Percentiles rank a stretch among this genome's conserved stretches.
phyloP scores from a whole-genome alignment of 2,888 invertebrate species.

The Hanleya hanleyi region DNA sequence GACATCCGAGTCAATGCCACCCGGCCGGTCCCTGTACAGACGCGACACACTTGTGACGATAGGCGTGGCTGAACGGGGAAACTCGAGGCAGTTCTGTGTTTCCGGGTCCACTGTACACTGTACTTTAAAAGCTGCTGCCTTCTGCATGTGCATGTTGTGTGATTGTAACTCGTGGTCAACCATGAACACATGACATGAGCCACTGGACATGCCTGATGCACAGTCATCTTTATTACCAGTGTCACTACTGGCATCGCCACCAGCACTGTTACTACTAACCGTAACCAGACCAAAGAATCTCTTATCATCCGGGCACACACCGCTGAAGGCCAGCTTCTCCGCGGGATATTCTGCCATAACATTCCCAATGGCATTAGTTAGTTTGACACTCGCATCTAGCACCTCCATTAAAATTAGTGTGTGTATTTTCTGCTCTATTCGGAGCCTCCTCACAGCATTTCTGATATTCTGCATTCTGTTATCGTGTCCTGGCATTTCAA shows the following conservation, averaged over 20 bases:
- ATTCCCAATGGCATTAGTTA: conserved; percentile 84
- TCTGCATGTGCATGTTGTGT: conserved; percentile 85
- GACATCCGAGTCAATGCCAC: conserved; percentile 60
- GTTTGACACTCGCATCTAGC: conserved; percentile 83
- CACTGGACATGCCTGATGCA: conserved; percentile 74
- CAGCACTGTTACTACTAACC: no score
- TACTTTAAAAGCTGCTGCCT: conserved; percentile 88
- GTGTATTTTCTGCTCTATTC: conserved; percentile 87
- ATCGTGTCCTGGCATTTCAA: conserved; percentile 86
- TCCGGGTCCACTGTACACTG: conserved; percentile 78
- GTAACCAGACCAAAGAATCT: conserved; percentile 95
- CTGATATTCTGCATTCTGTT: conserved; percentile 81
- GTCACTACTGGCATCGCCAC: no score
- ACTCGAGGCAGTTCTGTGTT: conserved; percentile 84
- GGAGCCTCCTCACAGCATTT: conserved; percentile 89
- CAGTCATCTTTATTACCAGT: conserved; percentile 53
- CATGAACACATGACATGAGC: conserved; percentile 96
- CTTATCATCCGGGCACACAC: conserved; percentile 91
- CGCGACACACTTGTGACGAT: conserved; percentile 78
- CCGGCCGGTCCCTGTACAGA: conserved; percentile 74
- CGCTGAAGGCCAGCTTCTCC: conserved; percentile 89
- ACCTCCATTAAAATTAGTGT: conserved; percentile 90
- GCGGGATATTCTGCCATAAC: conserved; percentile 90
- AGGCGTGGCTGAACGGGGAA: conserved; percentile 87
- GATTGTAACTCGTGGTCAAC: conserved; percentile 90